Conservation (phyloP, 2,888 invertebrate species). For the Lutraria lutraria region DNA sequence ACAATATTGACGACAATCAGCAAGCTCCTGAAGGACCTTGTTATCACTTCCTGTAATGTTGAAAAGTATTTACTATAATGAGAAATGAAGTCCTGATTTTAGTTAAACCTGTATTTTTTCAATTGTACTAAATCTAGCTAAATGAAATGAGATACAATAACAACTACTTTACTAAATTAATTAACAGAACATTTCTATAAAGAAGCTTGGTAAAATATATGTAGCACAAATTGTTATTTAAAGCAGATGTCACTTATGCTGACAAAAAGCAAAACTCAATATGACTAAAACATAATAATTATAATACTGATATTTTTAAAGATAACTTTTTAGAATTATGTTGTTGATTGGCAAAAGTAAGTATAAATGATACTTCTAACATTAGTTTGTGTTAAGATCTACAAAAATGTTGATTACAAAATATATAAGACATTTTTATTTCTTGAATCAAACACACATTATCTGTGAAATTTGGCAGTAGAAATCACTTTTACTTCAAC, state of each 20-base stretch:
- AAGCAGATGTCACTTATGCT: too few relatives aligned
- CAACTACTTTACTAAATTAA: too few relatives aligned
- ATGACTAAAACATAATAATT: too few relatives aligned
- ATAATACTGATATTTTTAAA: not conserved
- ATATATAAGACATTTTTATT: not conserved
- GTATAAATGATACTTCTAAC: not conserved
- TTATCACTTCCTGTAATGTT: conserved; percentile 73
- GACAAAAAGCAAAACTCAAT: too few relatives aligned
- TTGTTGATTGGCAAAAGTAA: not conserved
- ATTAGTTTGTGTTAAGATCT: not conserved
- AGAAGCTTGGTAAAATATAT: too few relatives aligned
- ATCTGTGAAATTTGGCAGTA: too few relatives aligned
- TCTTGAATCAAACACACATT: not conserved
- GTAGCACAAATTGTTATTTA: too few relatives aligned
- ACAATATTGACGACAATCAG: conserved; percentile 85
- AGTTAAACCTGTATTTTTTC: not conserved
- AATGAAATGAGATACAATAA: not conserved
- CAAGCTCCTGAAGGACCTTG: conserved; percentile 84
- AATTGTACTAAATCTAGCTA: not conserved
- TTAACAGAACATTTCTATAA: too few relatives aligned
- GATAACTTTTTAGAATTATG: not conserved
- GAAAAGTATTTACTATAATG: not conserved
- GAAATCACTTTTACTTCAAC: not conserved
- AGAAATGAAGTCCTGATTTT: not conserved
- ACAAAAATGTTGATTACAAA: not conserved